Evolutionary conservation across 2,797 vertebrate genomes (phyloP), one percentile per base, ranked within the genome.

Genomic region (Lemur catta): DNA sequence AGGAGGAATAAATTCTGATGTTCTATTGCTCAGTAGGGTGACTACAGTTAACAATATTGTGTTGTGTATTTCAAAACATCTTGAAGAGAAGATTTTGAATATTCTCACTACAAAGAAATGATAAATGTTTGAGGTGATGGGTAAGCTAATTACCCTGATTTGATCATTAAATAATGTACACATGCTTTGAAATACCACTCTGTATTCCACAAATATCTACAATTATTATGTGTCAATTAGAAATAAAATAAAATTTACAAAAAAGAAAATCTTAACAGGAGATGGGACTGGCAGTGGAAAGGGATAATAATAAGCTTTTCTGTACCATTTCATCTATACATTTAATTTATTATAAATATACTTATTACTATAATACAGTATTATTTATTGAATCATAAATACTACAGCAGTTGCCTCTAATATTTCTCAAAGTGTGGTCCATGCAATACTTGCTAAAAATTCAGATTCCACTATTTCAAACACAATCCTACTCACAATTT

Each of bases 361-460:
- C 41, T 79, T 72, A 41, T 38, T 80, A 80, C 14, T 79, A 10
- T 84, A 78, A 61, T 52, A 41, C 1, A 46, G 28, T 52, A 88
- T 78, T 91, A 57, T 75, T 67, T 84, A 57, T 41, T 67, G 20
- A 92, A 55, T 79, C 33, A 80, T 93, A 81, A 90, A 94, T 46
- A 46, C 28, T 61, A 0, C 72, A 84, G 41, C 35, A 88, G 35
- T 84, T 88, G n/a, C 11, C 33, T n/a, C 52, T 78, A 13, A 24
- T 90, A 71, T 85, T 75, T 71, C 41, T 91, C 11, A 38, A 89
- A 41, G 65, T 79, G 20, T 88, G n/a, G 50, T 63, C 22, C 43
- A 12, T 74, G 55, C 17, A 87, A 88, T 61, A 48, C 78, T 90
- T 87, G 26, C 38, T 81, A 67, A 79, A 91, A 89, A 91, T 43